A percentile compares a stretch with the other conserved stretches of the same genome.
These are phyloP conservation scores for Gastrophryne carolinensis DNA, from an alignment of 2,797 vertebrate genomes.

Conservation along the genomic window DNA sequence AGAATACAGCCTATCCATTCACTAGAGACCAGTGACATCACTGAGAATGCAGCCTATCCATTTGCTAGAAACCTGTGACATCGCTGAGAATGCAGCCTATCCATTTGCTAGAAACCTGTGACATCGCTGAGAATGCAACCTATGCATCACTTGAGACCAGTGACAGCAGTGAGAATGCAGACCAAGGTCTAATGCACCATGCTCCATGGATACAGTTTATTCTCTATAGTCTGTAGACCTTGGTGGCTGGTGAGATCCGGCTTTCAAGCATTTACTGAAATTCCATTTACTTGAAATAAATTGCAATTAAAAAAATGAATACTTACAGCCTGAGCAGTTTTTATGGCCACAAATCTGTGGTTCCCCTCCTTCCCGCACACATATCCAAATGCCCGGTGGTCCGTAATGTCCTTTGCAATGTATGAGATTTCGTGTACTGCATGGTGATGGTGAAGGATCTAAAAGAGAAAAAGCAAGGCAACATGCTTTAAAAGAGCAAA, in stretches of 20 bases:
- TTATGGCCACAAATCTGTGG: conserved; percentile 97
- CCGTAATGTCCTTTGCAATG: conserved; percentile 98
- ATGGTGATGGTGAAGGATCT: conserved; percentile 96
- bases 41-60: too few relatives aligned
- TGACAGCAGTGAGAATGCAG: neutral
- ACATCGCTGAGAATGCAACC: neutral
- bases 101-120: too few relatives aligned
- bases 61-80: too few relatives aligned
- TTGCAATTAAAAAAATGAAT: neutral
- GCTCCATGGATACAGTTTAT: too few relatives aligned
- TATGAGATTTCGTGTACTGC: conserved; percentile 98
- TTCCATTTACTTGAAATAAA: neutral
- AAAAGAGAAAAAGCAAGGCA: conserved; percentile 35
- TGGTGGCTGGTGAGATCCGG: neutral
- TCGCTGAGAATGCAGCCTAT: too few relatives aligned
- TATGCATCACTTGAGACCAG: neutral
- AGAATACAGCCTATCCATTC: too few relatives aligned
- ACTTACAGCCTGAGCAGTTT: conserved; percentile 95
- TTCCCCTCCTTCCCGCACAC: conserved; percentile 97
- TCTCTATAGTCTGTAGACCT: neutral
- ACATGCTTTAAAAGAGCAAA: neutral
- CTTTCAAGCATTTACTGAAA: neutral
- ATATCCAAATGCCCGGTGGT: conserved; percentile 96
- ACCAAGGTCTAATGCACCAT: neutral
- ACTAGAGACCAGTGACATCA: too few relatives aligned